phyloP scores from a whole-genome alignment of 2,888 invertebrate genomes.

The Tridacna gigas region DNA sequence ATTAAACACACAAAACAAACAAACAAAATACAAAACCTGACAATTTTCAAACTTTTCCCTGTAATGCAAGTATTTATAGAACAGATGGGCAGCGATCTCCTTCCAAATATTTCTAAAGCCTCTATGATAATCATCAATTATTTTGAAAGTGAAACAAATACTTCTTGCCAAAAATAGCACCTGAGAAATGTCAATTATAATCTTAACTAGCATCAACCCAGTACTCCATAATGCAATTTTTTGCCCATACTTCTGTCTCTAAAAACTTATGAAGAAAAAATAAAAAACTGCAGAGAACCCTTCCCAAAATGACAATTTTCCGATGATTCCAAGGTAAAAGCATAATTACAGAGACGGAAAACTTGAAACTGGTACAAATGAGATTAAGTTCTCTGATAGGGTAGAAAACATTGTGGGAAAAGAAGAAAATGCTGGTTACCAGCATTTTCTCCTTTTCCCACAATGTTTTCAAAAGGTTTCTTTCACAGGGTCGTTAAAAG shows the following conservation, averaged over 20 bases:
- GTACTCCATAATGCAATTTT: background rate
- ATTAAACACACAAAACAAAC: no score
- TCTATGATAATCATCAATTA: slow-evolving; percentile 3
- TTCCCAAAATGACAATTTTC: no score
- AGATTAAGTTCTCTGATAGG: no score
- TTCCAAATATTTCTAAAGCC: background rate
- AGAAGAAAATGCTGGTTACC: background rate
- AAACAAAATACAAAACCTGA: no score
- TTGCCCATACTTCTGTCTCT: no score
- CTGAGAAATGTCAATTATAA: slow-evolving; percentile 3
- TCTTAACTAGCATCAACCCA: slow-evolving; percentile 2
- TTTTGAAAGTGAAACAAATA: background rate
- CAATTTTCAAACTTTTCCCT: no score
- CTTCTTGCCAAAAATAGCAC: slow-evolving; percentile 5
- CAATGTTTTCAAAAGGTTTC: slow-evolving; percentile 1
- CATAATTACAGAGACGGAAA: no score
- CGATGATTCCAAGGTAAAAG: no score
- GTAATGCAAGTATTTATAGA: background rate
- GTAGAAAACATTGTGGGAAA: slow-evolving; percentile 5
- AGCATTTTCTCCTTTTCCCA: slow-evolving; percentile 5
- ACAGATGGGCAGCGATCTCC: background rate
- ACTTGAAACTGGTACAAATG: no score
- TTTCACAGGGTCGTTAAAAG: background rate
- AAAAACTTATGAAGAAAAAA: no score
- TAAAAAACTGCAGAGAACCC: no score